Evolutionary conservation across 2,797 vertebrate species (phyloP), one percentile per base, ranked within the genome.

Genomic region (Gallirallus australis): DNA sequence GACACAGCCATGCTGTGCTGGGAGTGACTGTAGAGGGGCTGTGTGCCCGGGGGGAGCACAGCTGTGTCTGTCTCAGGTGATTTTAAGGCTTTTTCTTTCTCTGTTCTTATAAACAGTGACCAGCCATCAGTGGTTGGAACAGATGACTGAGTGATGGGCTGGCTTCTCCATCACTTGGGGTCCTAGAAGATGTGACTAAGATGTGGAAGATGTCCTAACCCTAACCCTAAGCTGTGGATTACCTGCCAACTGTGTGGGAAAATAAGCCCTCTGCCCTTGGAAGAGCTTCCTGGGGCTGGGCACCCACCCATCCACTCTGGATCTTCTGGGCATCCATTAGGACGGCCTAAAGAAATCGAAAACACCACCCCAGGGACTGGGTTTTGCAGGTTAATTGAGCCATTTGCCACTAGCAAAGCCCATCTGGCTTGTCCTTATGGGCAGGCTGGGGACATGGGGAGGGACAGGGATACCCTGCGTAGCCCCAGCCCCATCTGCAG

Each of bases 401-500:
- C 47, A 30, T 70, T 82, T 73, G 30, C 70, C 83, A 86, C 37
- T 27, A 48, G 61, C 69, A 31, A 71, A 91, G 66, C 81, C 70
- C 70, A 73, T 92, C 96, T 94, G 80, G 64, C 23, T 89, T 50
- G 84, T 79, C 53, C 18, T 47, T 47, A 66, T 39, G 50, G 42
- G 40, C 35, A 78, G 52, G 33, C 17, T 75, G 69, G 59, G 57
- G 80, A 47, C 6, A 6, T 8, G 45, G 77, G 56, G 57, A 47
- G 39, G 45, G 73, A 76, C 4, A 39, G 69, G 91, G 68, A 24
- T 76, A 50, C 54, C 52, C 60, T 30, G 8, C 2, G 9, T 59
- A 65, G 79, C 81, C 73, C 73, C 80, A 86, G 88, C 94, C 91
- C 87, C 28, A 12, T 24, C 89, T 84, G 81, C 89, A 79, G 81